phyloP scores from a whole-genome alignment of 2,113 vertebrate genomes.

The Equus quagga region DNA sequence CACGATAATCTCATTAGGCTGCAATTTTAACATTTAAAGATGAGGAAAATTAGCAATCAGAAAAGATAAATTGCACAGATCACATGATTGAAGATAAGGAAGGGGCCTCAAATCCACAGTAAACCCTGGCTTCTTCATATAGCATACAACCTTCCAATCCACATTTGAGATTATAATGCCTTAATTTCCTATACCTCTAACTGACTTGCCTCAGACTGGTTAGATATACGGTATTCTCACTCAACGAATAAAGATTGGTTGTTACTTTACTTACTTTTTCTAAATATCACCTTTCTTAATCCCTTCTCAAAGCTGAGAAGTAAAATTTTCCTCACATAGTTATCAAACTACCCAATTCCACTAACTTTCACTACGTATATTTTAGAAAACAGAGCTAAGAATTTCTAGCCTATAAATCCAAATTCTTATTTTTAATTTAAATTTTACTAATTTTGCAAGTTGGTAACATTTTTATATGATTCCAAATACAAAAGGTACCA shows the following conservation, averaged over 20 bases:
- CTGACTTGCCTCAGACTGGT: neutral
- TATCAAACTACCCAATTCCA: neutral
- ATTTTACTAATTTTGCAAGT: neutral
- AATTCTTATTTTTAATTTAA: slow-evolving; percentile 33
- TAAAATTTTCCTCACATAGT: slow-evolving; percentile 24
- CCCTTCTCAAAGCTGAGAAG: neutral
- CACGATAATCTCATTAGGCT: neutral
- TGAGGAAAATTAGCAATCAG: neutral
- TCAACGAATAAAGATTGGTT: slow-evolving; percentile 11
- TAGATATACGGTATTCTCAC: neutral
- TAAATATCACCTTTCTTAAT: neutral
- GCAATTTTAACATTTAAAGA: neutral
- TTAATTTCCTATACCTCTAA: neutral
- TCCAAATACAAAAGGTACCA: neutral
- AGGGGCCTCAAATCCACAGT: neutral
- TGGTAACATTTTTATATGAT: neutral
- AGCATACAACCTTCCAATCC: neutral
- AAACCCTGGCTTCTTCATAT: neutral
- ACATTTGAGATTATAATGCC: neutral
- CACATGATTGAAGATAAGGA: neutral
- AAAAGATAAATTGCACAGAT: neutral
- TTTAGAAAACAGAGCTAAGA: slow-evolving; percentile 10
- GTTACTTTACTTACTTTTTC: neutral
- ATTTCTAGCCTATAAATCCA: neutral
- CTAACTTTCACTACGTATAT: neutral